These are phyloP conservation scores for Torymus auratus DNA, from an alignment of 2,888 invertebrate genomes.

Conservation along the genomic window DNA sequence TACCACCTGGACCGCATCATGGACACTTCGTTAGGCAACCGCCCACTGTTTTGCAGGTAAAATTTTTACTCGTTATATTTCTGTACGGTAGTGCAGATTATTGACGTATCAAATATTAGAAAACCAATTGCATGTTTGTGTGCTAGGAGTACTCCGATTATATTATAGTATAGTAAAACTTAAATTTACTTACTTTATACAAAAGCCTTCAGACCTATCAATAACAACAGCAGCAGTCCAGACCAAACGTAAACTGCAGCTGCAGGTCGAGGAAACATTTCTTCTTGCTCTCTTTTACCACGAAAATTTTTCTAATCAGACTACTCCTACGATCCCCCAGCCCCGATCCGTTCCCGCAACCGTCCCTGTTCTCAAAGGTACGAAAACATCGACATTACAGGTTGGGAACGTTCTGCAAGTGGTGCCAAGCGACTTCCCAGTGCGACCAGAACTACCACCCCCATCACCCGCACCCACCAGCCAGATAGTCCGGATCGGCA, in stretches of 20 bases:
- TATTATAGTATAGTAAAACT: background rate
- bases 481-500: constrained; percentile 73
- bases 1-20: constrained; percentile 64
- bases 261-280: too few species aligned
- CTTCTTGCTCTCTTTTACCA: too few species aligned
- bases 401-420: constrained; percentile 75
- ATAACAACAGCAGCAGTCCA: too few species aligned
- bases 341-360: background rate
- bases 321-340: too few species aligned
- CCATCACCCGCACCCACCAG: constrained; percentile 59
- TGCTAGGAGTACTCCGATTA: background rate
- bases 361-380: constrained; percentile 35
- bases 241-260: too few species aligned
- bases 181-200: background rate
- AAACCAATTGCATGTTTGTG: background rate
- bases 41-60: constrained; percentile 72
- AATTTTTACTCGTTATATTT: background rate
- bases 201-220: too few species aligned
- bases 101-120: background rate
- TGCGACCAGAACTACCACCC: constrained; percentile 59
- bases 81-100: too few species aligned
- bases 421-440: constrained; percentile 62
- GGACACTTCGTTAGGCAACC: constrained; percentile 68
- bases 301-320: too few species aligned
- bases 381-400: constrained; percentile 66